Base-by-base conservation (phyloP, 2,888 invertebrate species). In the Heliconius erato region DNA sequence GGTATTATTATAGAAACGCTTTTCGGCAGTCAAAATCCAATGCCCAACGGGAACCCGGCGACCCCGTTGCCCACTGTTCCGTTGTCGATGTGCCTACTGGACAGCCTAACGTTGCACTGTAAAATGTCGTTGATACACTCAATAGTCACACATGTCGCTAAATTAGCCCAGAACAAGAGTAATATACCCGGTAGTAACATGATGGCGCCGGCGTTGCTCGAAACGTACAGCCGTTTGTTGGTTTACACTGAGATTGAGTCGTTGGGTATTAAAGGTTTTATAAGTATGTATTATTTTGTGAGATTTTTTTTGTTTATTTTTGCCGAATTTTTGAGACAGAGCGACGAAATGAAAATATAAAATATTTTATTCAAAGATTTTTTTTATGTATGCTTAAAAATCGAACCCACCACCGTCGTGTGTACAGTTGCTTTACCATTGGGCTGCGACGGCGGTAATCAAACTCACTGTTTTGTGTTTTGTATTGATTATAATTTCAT, bases 161-260 rank as follows among this genome's bases (percentile, higher is more conserved):
- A 99, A 90, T 96, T 98, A 87, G 98, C 99, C 0, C 98, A 98
- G 90, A 97, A 97, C 59, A 99, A 99, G 91, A 97, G 98, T 0
- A 98, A 97, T 80, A 97, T 98, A 90, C 98, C 98, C 0, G 95
- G 96, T 1, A 95, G 93, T 74, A 94, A 92, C 81, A 96, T 95
- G 92, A 96, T 98, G 90, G 98, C 99, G 0, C 99, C 99, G 0
- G 99, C 99, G 0, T 94, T 99, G 1, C 98, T 99, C 0, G 99
- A 99, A 94, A 99, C 99, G 0, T 99, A 99, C 94, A 98, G 99
- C 83, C 96, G 99, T 79, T 95, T 99, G 26, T 94, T 99, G 79
- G 99, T 99, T 0, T 99, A 99, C 90, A 99, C 99, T 14, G 99
- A 99, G 96, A 99, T 99, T 80, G 99, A 99, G 92, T 98, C 99